Percentiles rank a stretch among this genome's conserved stretches.
Conservation (phyloP, 1,140 invertebrate genomes). For the Polypedilum vanderplanki region DNA sequence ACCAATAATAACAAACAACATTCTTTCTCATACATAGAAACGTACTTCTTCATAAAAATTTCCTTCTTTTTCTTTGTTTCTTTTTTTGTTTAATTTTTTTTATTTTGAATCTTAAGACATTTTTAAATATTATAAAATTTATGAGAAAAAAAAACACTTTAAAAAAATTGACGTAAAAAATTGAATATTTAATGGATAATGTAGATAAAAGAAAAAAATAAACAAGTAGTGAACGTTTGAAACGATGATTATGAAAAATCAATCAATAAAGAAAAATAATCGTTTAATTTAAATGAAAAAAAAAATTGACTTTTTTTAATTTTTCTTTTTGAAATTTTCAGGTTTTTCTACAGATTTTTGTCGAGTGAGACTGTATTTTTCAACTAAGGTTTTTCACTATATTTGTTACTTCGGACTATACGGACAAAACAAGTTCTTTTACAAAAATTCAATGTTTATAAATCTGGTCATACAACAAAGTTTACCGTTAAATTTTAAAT, state of each 20-base stretch:
- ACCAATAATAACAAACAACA: neutral
- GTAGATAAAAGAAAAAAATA: constrained; percentile 26
- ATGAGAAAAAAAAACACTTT: constrained; percentile 11
- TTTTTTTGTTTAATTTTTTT: no score
- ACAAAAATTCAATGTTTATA: no score
- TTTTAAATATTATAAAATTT: neutral
- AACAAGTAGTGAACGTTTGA: constrained; percentile 25
- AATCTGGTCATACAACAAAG: no score
- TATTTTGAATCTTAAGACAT: no score
- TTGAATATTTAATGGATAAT: constrained; percentile 23
- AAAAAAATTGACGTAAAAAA: constrained; percentile 24
- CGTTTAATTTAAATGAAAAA: constrained; percentile 4
- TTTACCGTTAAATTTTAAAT: no score
- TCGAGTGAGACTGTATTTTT: neutral
- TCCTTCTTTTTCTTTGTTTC: no score
- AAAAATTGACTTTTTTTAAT: neutral
- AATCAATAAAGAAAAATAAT: constrained; percentile 28
- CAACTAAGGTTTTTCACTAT: neutral
- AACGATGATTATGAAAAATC: constrained; percentile 22
- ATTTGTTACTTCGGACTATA: neutral
- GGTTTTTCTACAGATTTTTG: neutral
- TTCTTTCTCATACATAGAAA: constrained; percentile 16
- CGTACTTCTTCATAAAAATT: neutral
- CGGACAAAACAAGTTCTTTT: no score
- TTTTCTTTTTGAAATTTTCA: neutral